Percentiles rank a stretch among this genome's conserved stretches.
Evolutionary conservation across 2,113 vertebrate genomes (phyloP).

Genomic region (Siniperca knerii): DNA sequence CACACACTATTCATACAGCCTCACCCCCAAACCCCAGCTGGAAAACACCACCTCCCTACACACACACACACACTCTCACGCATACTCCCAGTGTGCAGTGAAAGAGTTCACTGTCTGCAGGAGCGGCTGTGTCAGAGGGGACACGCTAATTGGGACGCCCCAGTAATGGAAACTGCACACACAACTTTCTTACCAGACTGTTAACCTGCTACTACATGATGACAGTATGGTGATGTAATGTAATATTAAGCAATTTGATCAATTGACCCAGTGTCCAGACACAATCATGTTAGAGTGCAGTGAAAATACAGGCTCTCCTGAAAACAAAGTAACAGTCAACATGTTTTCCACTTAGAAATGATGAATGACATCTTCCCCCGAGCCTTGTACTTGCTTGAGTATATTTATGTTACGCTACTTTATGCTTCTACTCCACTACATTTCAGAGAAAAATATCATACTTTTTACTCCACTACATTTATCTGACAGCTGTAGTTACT

Average conservation of each 20-base stretch:
- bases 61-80: slow-evolving; percentile 25
- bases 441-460: background rate
- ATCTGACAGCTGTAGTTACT: background rate
- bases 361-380: too few species aligned
- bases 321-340: background rate
- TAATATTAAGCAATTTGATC: background rate
- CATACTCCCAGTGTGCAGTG: slow-evolving; percentile 38
- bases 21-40: slow-evolving; percentile 40
- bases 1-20: slow-evolving; percentile 36
- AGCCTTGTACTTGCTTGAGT: background rate
- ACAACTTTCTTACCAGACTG: slow-evolving; percentile 22
- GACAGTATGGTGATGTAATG: background rate
- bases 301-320: background rate
- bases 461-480: background rate
- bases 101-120: slow-evolving; percentile 68
- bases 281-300: background rate
- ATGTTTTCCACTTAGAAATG: too few species aligned
- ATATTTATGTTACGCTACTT: background rate
- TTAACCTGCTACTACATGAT: background rate
- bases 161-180: slow-evolving; percentile 28
- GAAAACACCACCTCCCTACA: slow-evolving; percentile 33
- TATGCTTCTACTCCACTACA: background rate
- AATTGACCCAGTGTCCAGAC: background rate
- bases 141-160: slow-evolving; percentile 60
- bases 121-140: slow-evolving; percentile 28